Evolutionary conservation across 2,888 invertebrate genomes (phyloP).

Genomic region (Phengaris arion): DNA sequence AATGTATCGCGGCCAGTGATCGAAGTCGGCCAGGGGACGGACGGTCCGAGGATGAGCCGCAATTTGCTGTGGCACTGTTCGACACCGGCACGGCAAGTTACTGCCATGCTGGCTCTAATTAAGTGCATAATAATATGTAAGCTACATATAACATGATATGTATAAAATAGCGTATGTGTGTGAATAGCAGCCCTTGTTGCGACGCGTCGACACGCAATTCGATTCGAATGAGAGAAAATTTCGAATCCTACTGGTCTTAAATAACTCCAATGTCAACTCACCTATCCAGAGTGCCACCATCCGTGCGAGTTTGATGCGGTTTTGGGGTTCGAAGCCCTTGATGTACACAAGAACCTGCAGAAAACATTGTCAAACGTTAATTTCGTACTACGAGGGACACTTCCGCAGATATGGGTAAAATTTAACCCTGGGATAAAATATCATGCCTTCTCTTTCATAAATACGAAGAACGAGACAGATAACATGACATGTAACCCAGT

Average conservation of each 20-base stretch:
- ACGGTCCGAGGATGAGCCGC: constrained; percentile 34
- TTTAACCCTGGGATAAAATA: too few relatives aligned
- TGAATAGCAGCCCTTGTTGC: too few relatives aligned
- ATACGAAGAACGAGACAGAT: too few relatives aligned
- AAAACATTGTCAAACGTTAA: neutral
- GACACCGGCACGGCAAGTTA: constrained; percentile 57
- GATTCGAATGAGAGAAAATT: too few relatives aligned
- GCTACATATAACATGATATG: too few relatives aligned
- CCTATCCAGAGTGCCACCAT: constrained; percentile 97
- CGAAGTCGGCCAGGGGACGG: constrained; percentile 32
- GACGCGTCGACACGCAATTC: too few relatives aligned
- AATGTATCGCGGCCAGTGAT: constrained; percentile 44
- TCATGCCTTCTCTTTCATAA: too few relatives aligned
- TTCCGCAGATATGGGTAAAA: too few relatives aligned
- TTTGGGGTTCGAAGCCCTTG: constrained; percentile 94
- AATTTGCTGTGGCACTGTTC: constrained; percentile 58
- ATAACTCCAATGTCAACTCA: constrained; percentile 49
- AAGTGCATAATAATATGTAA: constrained; percentile 54
- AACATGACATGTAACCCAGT: too few relatives aligned
- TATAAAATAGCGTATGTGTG: too few relatives aligned
- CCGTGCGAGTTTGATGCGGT: constrained; percentile 94
- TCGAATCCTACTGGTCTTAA: neutral
- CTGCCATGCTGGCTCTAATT: constrained; percentile 60
- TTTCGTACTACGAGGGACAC: too few relatives aligned
- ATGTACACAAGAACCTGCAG: constrained; percentile 92